phyloP scores from a whole-genome alignment of 2,113 vertebrate genomes.

The Calyptommatus sinebrachiatus region DNA sequence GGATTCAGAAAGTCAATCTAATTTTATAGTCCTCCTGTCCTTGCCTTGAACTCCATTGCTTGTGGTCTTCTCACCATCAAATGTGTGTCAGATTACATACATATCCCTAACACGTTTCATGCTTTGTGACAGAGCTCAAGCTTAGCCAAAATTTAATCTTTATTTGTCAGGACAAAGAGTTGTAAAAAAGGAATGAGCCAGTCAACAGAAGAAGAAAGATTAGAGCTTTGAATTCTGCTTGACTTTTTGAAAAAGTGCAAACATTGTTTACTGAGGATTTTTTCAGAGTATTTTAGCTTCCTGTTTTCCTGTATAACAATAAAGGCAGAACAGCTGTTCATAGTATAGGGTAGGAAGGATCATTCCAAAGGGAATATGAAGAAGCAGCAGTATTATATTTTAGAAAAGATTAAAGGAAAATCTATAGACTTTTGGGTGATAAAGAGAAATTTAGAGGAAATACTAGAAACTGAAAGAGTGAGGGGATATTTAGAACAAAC shows the following conservation, averaged over 20 bases:
- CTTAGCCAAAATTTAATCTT: constrained; percentile 17
- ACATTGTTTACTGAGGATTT: background rate
- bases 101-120: background rate
- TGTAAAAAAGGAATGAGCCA: constrained; percentile 19
- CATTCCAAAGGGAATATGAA: too few species aligned
- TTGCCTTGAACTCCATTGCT: background rate
- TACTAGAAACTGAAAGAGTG: too few species aligned
- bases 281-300: background rate
- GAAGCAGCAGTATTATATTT: too few species aligned
- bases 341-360: too few species aligned
- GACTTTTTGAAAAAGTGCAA: background rate
- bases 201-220: background rate
- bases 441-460: too few species aligned
- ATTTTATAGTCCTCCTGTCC: background rate
- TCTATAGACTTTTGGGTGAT: too few species aligned
- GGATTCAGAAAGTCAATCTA: background rate
- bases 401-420: too few species aligned
- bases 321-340: too few species aligned
- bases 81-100: background rate
- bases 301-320: background rate
- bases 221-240: background rate
- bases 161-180: background rate
- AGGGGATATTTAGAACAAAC: too few species aligned
- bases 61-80: background rate
- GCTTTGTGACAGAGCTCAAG: background rate